These are phyloP conservation scores for Rhopilema esculentum DNA, from an alignment of 30 jellyfish, hydroid and myxozoan species.

Conservation along the genomic window DNA sequence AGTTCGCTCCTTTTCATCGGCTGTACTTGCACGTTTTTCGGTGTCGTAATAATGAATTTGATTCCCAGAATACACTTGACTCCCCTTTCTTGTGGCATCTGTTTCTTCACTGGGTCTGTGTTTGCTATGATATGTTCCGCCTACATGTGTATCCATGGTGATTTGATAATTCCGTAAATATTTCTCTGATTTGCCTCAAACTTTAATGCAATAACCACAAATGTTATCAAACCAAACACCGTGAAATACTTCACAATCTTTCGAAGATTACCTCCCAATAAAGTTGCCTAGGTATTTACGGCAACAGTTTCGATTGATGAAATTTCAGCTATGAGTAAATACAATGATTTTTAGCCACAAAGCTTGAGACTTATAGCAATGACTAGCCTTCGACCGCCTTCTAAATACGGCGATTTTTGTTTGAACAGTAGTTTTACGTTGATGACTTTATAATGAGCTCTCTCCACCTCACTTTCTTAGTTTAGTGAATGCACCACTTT, in stretches of 20 bases:
- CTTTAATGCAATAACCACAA: not conserved
- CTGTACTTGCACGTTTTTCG: constrained; percentile 1
- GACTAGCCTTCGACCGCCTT: not conserved
- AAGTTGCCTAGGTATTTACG: not conserved
- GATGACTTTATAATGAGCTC: not conserved
- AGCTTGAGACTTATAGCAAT: not conserved
- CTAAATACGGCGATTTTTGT: not conserved
- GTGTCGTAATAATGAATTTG: constrained; percentile 1
- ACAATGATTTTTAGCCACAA: not conserved
- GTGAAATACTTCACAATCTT: not conserved
- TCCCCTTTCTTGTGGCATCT: constrained; percentile 15
- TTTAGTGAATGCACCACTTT: not conserved
- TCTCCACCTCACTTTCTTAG: not conserved
- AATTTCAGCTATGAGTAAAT: not conserved
- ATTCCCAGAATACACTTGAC: constrained; percentile 46
- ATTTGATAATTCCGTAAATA: not conserved
- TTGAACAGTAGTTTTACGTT: not conserved
- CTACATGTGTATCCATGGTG: constrained; percentile 47
- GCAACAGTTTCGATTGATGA: not conserved
- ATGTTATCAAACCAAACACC: not conserved
- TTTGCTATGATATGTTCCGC: constrained; percentile 31
- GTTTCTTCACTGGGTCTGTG: constrained; percentile 11
- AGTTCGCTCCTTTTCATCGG: constrained; percentile 13
- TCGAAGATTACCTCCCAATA: not conserved
- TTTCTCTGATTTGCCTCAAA: not conserved